Base-by-base conservation (phyloP, 1,140 invertebrate species). In the Whitmania pigra region DNA sequence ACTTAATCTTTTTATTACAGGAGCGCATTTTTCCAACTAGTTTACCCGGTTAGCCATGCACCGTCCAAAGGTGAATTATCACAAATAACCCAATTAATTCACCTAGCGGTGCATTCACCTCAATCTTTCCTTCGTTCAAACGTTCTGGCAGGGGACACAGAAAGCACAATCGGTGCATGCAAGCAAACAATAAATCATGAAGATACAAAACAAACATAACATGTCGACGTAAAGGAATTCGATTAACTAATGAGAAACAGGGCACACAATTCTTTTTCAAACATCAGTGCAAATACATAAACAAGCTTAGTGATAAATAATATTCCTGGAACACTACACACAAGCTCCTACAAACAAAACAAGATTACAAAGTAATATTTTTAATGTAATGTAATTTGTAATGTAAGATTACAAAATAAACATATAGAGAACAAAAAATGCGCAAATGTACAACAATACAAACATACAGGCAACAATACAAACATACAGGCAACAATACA, bases 161-260 rank as follows among this genome's bases (percentile, higher is more conserved):
- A 49, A 49, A 49, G 43, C 9, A 15, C 43, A 49, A 11, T 11
- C 5, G 9, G 43, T 49, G 43, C 43, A 49, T 49, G 43, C 15
- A 49, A 49, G 43, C 43, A 49, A 17, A 49, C 9, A 17, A 11
- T 15, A 63, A n/a, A 63, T 25, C 22, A 63, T 18, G 29, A 25
- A 63, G 57, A 63, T 25, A 63, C 57, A 63, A 63, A 63, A 63
- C 22, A 63, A 63, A 63, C 57, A 60, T 17, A 63, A 22, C 9
- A 13, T 15, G 9, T 63, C 20, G 25, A 57, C 5, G 2, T 57
- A 57, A n/a, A 57, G 20, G 25, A 57, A 57, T 25, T n/a, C 20
- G 25, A 57, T n/a, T 5, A 57, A 20, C 20, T 57, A 3, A 5
- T 4, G 25, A 18, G 6, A 63, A 15, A n/a, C 15, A 7, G 29